Percentiles rank a stretch among this genome's conserved stretches.
Evolutionary conservation across 2,888 invertebrate species (phyloP).

Genomic region (Ochlodes sylvanus): DNA sequence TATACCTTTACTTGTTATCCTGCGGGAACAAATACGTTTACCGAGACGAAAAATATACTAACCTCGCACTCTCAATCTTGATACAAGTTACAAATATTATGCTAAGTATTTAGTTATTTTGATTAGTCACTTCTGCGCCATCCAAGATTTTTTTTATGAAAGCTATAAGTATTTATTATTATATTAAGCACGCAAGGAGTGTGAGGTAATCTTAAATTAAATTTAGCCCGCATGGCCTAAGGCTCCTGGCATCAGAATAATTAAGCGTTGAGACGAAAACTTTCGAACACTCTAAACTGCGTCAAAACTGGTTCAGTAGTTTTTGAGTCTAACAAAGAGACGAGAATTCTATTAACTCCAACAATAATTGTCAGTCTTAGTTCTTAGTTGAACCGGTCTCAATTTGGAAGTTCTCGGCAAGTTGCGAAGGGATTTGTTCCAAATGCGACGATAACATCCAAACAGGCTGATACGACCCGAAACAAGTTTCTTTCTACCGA

Average conservation of each 20-base stretch:
- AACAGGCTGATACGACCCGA: slow-evolving; percentile 44
- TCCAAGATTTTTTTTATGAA: no score
- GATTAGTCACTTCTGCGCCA: no score
- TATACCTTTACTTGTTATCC: no score
- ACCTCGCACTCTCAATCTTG: no score
- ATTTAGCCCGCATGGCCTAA: no score
- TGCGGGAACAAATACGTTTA: no score
- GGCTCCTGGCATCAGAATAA: not conserved
- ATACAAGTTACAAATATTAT: no score
- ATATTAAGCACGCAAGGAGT: no score
- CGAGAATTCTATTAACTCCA: slow-evolving; percentile 6
- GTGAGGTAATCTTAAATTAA: no score
- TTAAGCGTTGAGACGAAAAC: not conserved
- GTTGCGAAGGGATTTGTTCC: slow-evolving; percentile 32
- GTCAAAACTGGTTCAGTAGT: not conserved
- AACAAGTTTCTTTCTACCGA: slow-evolving; percentile 39
- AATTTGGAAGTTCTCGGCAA: slow-evolving; percentile 19
- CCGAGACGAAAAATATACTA: no score
- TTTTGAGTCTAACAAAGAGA: slow-evolving; percentile 1
- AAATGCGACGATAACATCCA: slow-evolving; percentile 43
- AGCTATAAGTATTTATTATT: no score
- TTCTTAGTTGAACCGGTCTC: slow-evolving; percentile 14
- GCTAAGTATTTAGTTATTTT: no score
- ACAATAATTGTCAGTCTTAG: slow-evolving; percentile 26
- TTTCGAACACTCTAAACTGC: not conserved